Base-by-base conservation (phyloP, 2,113 vertebrate genomes). In the Polyodon spathula region DNA sequence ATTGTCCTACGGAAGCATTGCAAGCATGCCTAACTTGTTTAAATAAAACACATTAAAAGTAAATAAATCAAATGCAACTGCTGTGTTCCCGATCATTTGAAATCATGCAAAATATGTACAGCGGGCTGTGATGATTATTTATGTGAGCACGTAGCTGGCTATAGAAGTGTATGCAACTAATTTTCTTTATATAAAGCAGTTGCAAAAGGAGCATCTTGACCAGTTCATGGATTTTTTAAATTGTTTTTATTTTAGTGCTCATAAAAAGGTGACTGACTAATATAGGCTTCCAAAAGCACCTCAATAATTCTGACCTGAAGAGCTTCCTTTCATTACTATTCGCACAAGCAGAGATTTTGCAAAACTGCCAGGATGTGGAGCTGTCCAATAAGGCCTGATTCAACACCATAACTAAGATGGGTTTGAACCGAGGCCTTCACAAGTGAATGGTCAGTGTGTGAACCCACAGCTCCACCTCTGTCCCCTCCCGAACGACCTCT, bases 1-100 rank as follows among this genome's bases (percentile, higher is more conserved):
- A 78, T 78, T 72, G 81, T 74, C n/a, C n/a, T n/a, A 79, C 68
- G 37, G 61, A 73, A 66, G 60, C 73, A 76, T 78, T 78, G 79
- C 73, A 78, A 78, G 72, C 77, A 70, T 59, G 58, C 66, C 80
- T 78, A 80, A 81, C 72, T 75, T 54, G 68, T 73, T 70, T 63
- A n/a, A 71, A 68, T 72, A 68, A 61, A 62, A 68, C 60, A 67
- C 71, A 77, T 80, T 73, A 78, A 76, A 71, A 77, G 78, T 59
- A 59, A 59, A 27, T 38, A 37, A 50, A n/a, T n/a, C 39, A 61
- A 46, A 27, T 50, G 53, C 54, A 64, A 59, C 59, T 53, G 46
- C 17, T 12, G 14, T 39, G 48, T 50, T 52, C 16, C 27, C 3
- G 3, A 27, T 3, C 27, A 27, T 40, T 51, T 37, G 52, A 12